Conservation (phyloP, 2,113 vertebrate genomes). For the Channa argus region DNA sequence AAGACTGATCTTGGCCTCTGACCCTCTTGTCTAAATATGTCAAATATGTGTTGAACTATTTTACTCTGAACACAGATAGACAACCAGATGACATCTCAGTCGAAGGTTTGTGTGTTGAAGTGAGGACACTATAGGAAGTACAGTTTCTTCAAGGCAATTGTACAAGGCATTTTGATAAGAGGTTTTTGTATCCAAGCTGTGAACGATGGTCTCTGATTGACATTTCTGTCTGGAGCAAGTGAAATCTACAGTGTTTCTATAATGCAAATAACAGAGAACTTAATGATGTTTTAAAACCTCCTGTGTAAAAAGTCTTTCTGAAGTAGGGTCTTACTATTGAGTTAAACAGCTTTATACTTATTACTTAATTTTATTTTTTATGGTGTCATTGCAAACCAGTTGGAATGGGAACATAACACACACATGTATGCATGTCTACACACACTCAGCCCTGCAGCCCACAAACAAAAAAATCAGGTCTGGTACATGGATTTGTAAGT, state of each 20-base stretch:
- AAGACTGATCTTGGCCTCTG: not conserved
- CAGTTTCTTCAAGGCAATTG: no score
- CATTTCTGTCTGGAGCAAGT: no score
- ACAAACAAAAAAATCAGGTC: not conserved
- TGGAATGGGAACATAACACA: not conserved
- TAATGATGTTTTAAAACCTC: no score
- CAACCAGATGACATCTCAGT: constrained; percentile 20
- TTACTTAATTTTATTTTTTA: not conserved
- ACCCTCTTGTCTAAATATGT: not conserved
- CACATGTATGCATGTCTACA: not conserved
- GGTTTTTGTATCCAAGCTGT: no score
- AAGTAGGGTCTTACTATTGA: not conserved
- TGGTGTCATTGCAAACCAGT: not conserved
- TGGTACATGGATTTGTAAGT: not conserved
- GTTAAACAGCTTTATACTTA: not conserved
- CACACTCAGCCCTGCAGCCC: not conserved
- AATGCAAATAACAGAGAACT: no score
- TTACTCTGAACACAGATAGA: not conserved
- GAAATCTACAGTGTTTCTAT: no score
- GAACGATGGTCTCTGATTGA: no score
- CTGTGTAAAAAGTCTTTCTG: not conserved
- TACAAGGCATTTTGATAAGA: no score
- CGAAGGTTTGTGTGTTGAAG: constrained; percentile 10
- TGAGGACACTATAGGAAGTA: not conserved
- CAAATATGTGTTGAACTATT: no score